phyloP scores from a whole-genome alignment of 1,140 invertebrate species.

The Drosophila pallidifrons region DNA sequence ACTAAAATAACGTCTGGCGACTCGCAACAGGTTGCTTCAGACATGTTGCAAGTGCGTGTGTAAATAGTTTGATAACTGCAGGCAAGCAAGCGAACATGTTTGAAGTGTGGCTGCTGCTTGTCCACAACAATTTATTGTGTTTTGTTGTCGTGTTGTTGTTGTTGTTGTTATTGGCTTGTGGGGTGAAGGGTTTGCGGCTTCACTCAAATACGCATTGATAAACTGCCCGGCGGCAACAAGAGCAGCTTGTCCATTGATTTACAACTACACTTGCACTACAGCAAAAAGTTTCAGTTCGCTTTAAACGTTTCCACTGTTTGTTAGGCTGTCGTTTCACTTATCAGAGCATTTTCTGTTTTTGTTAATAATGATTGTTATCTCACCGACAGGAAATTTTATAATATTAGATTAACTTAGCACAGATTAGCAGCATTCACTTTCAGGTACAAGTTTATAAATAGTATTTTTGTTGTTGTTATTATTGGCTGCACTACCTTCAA shows the following conservation, averaged over 20 bases:
- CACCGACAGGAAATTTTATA: slow-evolving; percentile 50
- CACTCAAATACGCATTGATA: slow-evolving; percentile 55
- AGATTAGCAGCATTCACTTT: slow-evolving; percentile 30
- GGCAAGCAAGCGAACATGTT: slow-evolving; percentile 25
- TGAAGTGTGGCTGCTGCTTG: slow-evolving; percentile 36
- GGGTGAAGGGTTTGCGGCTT: slow-evolving; percentile 45
- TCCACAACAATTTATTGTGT: slow-evolving; percentile 53
- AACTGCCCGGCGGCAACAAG: slow-evolving; percentile 27
- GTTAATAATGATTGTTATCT: slow-evolving; percentile 62
- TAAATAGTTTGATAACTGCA: slow-evolving; percentile 11
- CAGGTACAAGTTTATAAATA: slow-evolving; percentile 27
- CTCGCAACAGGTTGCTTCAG: slow-evolving; percentile 44
- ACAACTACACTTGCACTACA: slow-evolving; percentile 6
- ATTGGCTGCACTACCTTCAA: slow-evolving; percentile 84
- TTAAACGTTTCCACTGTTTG: slow-evolving; percentile 28
- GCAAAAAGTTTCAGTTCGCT: slow-evolving; percentile 16
- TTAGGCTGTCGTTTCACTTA: slow-evolving; percentile 30
- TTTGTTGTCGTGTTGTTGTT: slow-evolving; percentile 23
- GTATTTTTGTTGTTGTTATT: slow-evolving; percentile 10
- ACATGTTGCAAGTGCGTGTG: slow-evolving; percentile 50
- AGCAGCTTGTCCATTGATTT: slow-evolving; percentile 23
- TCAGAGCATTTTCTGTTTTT: slow-evolving; percentile 33
- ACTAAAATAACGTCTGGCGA: slow-evolving; percentile 1
- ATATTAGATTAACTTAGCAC: slow-evolving; percentile 38
- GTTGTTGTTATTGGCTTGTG: slow-evolving; percentile 1